These are phyloP conservation scores for Tragopan temminckii DNA, from an alignment of 2,797 vertebrate species.

Conservation along the genomic window DNA sequence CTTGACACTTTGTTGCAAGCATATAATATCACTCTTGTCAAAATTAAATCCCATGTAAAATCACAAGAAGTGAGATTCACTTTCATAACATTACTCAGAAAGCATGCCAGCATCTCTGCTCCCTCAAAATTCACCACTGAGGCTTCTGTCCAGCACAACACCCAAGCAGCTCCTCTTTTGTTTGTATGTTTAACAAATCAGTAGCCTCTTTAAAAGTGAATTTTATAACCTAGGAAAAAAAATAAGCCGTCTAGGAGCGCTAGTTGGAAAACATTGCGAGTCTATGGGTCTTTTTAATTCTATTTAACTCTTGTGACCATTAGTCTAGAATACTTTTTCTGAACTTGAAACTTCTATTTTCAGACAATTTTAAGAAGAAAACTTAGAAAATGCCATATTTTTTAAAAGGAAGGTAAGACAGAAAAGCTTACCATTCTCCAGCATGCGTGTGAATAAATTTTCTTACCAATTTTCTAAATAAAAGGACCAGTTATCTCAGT, in stretches of 20 bases:
- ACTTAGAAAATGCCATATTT: not conserved
- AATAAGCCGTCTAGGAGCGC: not conserved
- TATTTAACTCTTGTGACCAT: not conserved
- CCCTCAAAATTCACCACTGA: not conserved
- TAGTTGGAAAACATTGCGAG: not conserved
- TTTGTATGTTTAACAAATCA: not conserved
- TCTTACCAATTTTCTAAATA: not conserved
- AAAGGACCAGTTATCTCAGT: not conserved
- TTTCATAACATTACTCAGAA: not conserved
- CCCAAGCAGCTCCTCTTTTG: not conserved
- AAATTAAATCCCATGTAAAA: not conserved
- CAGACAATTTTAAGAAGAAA: not conserved
- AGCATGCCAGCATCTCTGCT: not conserved
- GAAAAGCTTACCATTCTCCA: not conserved
- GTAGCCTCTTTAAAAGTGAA: not conserved
- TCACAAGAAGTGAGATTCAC: not conserved
- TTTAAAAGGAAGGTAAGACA: not conserved
- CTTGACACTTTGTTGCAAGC: not conserved
- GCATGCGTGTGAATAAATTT: conserved; percentile 26
- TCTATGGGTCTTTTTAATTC: not conserved
- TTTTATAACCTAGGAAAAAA: not conserved
- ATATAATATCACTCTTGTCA: not conserved
- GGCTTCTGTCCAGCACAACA: not conserved
- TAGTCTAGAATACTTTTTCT: not conserved
- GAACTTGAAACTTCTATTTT: not conserved